These are phyloP conservation scores for Panagrolaimus sp. DNA, from an alignment of 1,140 invertebrate species.

Conservation along the genomic window DNA sequence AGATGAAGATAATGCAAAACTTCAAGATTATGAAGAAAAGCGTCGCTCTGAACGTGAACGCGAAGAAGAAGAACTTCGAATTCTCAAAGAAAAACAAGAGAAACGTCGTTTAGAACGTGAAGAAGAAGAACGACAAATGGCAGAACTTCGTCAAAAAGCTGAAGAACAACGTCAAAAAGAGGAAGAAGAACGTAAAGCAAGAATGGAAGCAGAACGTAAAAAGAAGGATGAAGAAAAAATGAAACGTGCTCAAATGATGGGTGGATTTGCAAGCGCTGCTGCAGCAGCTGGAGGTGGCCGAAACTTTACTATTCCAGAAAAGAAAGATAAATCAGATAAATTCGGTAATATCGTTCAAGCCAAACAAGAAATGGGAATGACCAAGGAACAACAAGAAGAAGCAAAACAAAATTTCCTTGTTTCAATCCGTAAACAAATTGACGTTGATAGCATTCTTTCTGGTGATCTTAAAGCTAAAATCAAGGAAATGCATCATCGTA, in stretches of 20 bases:
- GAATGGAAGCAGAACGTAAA: slow-evolving; percentile 25
- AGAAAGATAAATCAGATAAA: slow-evolving; percentile 55
- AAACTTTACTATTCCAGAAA: slow-evolving; percentile 55
- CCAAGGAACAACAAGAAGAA: slow-evolving; percentile 57
- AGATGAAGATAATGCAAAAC: slow-evolving; percentile 54
- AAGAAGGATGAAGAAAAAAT: slow-evolving; percentile 49
- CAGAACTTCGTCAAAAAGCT: slow-evolving; percentile 47
- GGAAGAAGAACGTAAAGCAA: slow-evolving; percentile 41
- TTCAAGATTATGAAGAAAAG: slow-evolving; percentile 57
- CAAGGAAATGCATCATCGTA: slow-evolving; percentile 76
- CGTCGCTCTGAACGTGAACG: slow-evolving; percentile 48
- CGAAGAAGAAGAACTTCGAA: slow-evolving; percentile 50
- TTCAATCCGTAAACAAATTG: slow-evolving; percentile 28
- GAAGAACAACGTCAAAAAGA: slow-evolving; percentile 50
- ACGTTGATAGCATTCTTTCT: slow-evolving; percentile 47
- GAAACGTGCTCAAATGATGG: slow-evolving; percentile 38
- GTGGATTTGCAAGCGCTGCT: slow-evolving; percentile 26
- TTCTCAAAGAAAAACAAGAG: slow-evolving; percentile 58
- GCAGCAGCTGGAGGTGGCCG: slow-evolving; percentile 40
- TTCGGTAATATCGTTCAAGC: slow-evolving; percentile 59
- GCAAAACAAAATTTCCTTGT: slow-evolving; percentile 33
- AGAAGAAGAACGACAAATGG: slow-evolving; percentile 52
- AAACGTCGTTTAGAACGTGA: slow-evolving; percentile 56
- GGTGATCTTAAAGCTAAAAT: slow-evolving; percentile 56
- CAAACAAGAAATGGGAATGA: slow-evolving; percentile 53